A percentile compares a stretch with the other conserved stretches of the same genome.
Conservation (phyloP, 2,888 invertebrate genomes). For the Allacma fusca region DNA sequence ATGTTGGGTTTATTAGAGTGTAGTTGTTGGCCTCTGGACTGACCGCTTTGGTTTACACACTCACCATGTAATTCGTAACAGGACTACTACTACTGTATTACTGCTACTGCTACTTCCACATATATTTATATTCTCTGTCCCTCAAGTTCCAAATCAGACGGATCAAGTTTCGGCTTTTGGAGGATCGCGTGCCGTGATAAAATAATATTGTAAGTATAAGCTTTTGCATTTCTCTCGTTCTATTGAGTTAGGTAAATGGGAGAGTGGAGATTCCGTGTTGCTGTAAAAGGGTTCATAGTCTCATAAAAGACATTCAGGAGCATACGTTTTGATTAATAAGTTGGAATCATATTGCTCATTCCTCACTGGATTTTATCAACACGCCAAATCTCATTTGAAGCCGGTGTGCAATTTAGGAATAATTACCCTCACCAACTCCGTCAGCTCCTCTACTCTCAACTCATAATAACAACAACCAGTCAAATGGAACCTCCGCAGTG, state of each 20-base stretch:
- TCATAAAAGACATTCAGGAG: constrained; percentile 31
- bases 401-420: constrained; percentile 61
- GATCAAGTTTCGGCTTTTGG: constrained; percentile 39
- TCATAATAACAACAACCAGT: not conserved
- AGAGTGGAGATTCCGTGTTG: constrained; percentile 40
- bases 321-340: constrained; percentile 47
- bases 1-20: constrained; percentile 34
- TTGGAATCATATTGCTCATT: constrained; percentile 31
- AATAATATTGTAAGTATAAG: constrained; percentile 6
- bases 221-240: no score
- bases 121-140: no score
- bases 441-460: not conserved
- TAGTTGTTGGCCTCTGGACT: constrained; percentile 26
- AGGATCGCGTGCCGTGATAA: constrained; percentile 39
- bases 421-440: constrained; percentile 53
- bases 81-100: no score
- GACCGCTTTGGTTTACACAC: constrained; percentile 27
- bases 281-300: constrained; percentile 29
- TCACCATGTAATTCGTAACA: no score
- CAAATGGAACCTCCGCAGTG: no score
- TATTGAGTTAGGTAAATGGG: no score
- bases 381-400: constrained; percentile 62
- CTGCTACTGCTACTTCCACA: no score
- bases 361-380: constrained; percentile 54
- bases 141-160: constrained; percentile 26